Evolutionary conservation across 1,140 invertebrate genomes (phyloP).

Genomic region (Yoshiicerus persimilis): DNA sequence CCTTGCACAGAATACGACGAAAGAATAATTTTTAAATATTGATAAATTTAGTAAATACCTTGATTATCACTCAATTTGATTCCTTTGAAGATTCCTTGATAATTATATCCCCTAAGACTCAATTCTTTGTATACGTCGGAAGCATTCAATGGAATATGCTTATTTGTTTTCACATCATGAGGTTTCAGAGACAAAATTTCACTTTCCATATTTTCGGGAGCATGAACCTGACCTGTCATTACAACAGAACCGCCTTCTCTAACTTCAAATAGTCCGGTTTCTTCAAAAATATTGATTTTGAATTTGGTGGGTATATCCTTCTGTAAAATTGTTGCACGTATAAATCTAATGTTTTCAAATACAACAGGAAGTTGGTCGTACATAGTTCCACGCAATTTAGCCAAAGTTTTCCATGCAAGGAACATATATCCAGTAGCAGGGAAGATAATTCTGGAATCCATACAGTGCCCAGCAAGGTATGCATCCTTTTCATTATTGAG

Average conservation of each 20-base stretch:
- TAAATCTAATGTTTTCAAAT: constrained; percentile 85
- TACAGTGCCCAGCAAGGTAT: constrained; percentile 82
- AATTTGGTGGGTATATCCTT: constrained; percentile 82
- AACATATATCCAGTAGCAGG: constrained; percentile 94
- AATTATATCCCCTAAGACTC: constrained; percentile 89
- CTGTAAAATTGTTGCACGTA: constrained; percentile 87
- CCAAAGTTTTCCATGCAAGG: constrained; percentile 89
- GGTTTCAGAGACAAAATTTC: constrained; percentile 54
- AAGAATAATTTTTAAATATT: too few relatives aligned
- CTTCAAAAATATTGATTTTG: constrained; percentile 82
- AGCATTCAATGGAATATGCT: constrained; percentile 62
- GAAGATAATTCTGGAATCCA: constrained; percentile 93
- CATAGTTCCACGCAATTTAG: constrained; percentile 75
- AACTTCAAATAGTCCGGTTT: constrained; percentile 88
- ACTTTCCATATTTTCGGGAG: constrained; percentile 62
- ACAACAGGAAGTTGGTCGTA: constrained; percentile 79
- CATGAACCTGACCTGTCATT: constrained; percentile 73
- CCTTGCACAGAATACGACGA: too few relatives aligned
- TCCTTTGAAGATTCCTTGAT: constrained; percentile 82
- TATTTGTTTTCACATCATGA: constrained; percentile 34
- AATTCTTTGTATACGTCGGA: constrained; percentile 93
- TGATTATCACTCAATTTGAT: constrained; percentile 67
- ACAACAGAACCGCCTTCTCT: constrained; percentile 79
- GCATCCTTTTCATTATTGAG: constrained; percentile 73
- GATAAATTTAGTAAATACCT: too few relatives aligned